Evolutionary conservation across 2,113 vertebrate species (phyloP).

Genomic region (Albula goreensis): DNA sequence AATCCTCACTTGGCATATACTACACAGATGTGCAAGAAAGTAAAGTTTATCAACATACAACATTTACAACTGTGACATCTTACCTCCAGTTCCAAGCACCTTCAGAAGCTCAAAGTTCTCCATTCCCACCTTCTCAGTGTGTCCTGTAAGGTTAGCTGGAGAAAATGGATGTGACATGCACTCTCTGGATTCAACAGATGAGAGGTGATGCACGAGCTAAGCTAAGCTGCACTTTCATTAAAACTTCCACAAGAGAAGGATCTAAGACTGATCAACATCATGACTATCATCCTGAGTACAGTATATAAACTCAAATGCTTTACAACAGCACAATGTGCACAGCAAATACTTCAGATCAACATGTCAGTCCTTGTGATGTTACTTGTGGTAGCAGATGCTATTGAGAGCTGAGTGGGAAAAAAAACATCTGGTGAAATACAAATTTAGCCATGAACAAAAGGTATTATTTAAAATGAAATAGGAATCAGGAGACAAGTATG

Average conservation of each 20-base stretch:
- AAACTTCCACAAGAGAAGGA: neutral
- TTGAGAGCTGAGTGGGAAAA: neutral
- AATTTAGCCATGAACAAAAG: neutral
- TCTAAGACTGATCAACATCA: neutral
- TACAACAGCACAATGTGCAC: neutral
- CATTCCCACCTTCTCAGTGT: slow-evolving; percentile 94
- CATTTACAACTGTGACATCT: slow-evolving; percentile 41
- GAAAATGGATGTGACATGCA: slow-evolving; percentile 17
- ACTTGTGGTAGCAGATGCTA: neutral
- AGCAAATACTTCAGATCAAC: neutral
- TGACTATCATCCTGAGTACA: neutral
- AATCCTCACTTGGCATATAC: neutral
- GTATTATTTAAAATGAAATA: neutral
- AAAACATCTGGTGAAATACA: neutral
- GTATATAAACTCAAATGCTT: neutral
- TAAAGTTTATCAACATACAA: neutral
- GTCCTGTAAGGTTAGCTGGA: slow-evolving; percentile 93
- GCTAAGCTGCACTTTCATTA: neutral
- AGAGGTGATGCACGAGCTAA: neutral
- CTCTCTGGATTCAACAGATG: neutral
- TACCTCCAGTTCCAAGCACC: slow-evolving; percentile 97
- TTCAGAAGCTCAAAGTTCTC: slow-evolving; percentile 98
- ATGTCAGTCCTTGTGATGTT: neutral
- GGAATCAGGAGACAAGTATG: neutral
- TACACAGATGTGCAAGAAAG: neutral